Evolutionary conservation across 2,113 vertebrate genomes (phyloP), one percentile per base, ranked within the genome.

Genomic region (Hemicordylus capensis): DNA sequence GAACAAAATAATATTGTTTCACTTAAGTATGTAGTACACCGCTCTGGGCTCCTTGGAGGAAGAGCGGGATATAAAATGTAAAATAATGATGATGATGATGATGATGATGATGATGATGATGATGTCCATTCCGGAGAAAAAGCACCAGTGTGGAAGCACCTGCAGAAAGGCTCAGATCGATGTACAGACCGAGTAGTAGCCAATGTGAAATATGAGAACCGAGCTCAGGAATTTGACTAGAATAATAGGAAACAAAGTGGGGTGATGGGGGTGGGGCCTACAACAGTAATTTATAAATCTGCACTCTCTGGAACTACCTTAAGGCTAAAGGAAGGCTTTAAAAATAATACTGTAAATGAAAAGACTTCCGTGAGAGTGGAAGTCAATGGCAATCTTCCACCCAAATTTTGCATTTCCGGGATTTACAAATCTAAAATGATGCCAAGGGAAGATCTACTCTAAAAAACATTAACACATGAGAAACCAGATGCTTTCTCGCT

Each of bases 321-420:
- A 84, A 82, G 80, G 87, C 93, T 81, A 91, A 90, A 54, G 85
- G 87, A 91, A 76, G 85, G 39, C 42, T 31, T 82, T 59, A 24
- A n/a, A 77, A 58, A 26, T 67, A 82, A 26, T 84, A 44, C 76
- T 88, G 80, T 59, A 87, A 83, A 92, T 87, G 80, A 92, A 88
- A 93, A 70, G 31, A 83, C 14, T 56, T 12, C n/a, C 70, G 19
- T 48, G 69, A 88, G 90, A 61, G 66, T 48, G 87, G 85, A 92
- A 86, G 88, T 88, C 2, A 39, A 76, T 83, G 84, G 63, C 61
- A 56, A 82, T 44, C 20, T 42, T 44, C 58, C 0, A 0, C 37
- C 69, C 0, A 4, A 19, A 0, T 59, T 3, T 37, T 61, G 72
- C n/a, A 48, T 75, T 72, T 56, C 87, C 85, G 51, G 58, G 42